phyloP scores from a whole-genome alignment of 2,797 vertebrate species.

The Otolemur crassicaudatus region DNA sequence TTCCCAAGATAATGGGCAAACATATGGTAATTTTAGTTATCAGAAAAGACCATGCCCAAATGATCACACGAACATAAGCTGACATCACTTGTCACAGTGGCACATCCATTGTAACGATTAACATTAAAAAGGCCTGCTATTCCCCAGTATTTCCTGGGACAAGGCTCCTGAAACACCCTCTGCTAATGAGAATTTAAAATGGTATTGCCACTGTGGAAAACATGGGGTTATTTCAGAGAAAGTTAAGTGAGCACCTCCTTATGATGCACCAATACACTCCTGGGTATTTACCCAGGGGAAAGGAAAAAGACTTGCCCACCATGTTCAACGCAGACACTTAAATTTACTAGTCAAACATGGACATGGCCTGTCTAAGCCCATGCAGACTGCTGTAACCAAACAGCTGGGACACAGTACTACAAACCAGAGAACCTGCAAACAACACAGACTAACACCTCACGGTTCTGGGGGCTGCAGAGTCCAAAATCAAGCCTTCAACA shows the following conservation, averaged over 20 bases:
- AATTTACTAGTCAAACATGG: background rate
- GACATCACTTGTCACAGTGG: background rate
- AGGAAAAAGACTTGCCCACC: background rate
- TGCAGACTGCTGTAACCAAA: background rate
- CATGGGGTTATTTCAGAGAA: background rate
- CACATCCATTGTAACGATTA: background rate
- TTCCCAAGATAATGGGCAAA: background rate
- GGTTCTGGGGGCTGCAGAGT: background rate
- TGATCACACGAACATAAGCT: background rate
- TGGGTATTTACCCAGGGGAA: background rate
- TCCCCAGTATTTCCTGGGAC: too few species aligned
- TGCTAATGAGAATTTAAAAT: background rate
- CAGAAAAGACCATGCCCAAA: background rate
- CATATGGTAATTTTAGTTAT: background rate
- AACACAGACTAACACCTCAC: background rate
- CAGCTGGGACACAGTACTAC: background rate
- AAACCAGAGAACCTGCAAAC: background rate
- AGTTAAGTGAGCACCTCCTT: fast-evolving
- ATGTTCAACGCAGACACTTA: background rate
- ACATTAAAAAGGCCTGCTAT: background rate
- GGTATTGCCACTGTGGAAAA: background rate
- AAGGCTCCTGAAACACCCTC: background rate
- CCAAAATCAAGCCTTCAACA: background rate
- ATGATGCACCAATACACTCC: background rate
- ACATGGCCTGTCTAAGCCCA: background rate